phyloP scores from a whole-genome alignment of 2,797 vertebrate genomes.

The Epinephelus coioides region DNA sequence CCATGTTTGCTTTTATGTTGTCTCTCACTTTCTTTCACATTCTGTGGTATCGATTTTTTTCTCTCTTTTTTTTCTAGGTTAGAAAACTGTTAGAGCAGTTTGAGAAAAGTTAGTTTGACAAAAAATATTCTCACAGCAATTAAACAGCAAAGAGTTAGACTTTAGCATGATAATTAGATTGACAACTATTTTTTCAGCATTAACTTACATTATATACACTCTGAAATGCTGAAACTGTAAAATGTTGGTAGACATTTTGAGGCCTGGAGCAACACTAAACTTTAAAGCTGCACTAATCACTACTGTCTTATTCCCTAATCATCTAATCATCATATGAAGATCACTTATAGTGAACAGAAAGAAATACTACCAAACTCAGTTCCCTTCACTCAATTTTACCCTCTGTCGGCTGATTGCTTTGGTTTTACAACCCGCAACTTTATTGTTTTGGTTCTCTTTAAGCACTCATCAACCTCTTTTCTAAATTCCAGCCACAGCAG shows the following conservation, averaged over 20 bases:
- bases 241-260: background rate
- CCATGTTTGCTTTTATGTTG: constrained; percentile 22
- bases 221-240: background rate
- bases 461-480: background rate
- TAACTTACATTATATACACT: background rate
- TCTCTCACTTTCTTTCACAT: constrained; percentile 31
- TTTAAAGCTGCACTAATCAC: background rate
- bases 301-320: background rate
- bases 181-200: background rate
- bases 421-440: background rate
- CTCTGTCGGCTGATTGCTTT: background rate
- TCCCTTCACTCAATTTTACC: background rate
- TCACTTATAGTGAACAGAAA: background rate
- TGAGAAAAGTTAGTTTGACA: background rate
- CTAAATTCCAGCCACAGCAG: background rate
- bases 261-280: background rate
- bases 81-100: background rate
- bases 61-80: background rate
- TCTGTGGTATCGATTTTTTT: background rate
- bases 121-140: background rate
- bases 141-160: background rate
- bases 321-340: background rate
- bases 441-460: background rate
- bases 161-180: background rate
- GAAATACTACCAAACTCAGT: background rate